Evolutionary conservation across 2,797 vertebrate species (phyloP).

Genomic region (Acanthurus tractus): DNA sequence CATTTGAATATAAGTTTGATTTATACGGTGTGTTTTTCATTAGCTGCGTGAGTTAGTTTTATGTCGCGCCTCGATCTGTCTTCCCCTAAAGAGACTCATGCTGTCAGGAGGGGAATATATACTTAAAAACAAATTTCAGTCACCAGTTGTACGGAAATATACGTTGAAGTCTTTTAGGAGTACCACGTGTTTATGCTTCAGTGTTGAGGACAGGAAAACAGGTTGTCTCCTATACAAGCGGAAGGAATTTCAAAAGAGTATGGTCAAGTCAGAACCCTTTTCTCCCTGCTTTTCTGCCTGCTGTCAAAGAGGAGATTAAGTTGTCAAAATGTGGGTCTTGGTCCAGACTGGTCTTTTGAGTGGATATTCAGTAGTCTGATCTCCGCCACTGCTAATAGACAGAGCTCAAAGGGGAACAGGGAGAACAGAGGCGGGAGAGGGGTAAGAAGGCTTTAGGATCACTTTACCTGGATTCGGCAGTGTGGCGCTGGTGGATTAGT

Average conservation of each 20-base stretch:
- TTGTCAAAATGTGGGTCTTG: constrained; percentile 87
- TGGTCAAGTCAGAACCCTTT: constrained; percentile 78
- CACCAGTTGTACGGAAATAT: background rate
- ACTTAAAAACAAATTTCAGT: constrained; percentile 14
- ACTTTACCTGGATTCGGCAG: constrained; percentile 88
- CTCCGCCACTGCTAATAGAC: constrained; percentile 83
- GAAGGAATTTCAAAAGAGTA: constrained; percentile 73
- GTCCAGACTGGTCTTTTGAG: constrained; percentile 87
- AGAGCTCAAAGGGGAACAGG: constrained; percentile 79
- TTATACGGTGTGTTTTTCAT: constrained; percentile 56
- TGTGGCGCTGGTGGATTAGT: constrained; percentile 85
- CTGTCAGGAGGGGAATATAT: constrained; percentile 1
- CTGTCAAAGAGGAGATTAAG: constrained; percentile 86
- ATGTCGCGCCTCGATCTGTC: constrained; percentile 27
- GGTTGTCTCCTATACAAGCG: constrained; percentile 52
- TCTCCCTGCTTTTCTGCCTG: constrained; percentile 76
- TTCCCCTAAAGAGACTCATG: constrained; percentile 7
- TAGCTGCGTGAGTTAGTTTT: constrained; percentile 39
- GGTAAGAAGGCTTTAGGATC: constrained; percentile 86
- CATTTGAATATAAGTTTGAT: constrained; percentile 57
- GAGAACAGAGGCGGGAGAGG: constrained; percentile 81
- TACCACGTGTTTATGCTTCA: constrained; percentile 24
- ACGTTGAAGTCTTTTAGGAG: background rate
- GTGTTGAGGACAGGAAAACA: constrained; percentile 19
- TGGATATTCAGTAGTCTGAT: constrained; percentile 85